Conservation (phyloP, 2,113 vertebrate genomes). For the Heptranchias perlo region DNA sequence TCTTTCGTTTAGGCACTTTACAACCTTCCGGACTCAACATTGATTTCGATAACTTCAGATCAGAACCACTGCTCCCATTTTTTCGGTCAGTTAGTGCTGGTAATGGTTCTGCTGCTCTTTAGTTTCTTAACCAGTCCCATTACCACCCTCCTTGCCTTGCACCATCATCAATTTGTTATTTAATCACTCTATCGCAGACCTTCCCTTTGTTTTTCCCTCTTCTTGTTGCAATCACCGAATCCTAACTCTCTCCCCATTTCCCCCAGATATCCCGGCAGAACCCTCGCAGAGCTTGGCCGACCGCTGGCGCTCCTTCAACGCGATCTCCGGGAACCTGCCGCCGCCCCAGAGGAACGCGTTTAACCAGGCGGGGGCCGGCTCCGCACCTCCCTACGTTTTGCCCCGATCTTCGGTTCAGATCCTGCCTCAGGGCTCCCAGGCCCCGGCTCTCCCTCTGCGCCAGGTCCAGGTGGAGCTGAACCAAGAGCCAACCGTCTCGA, state of each 20-base stretch:
- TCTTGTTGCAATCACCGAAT: background rate
- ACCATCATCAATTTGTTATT: too few relatives aligned
- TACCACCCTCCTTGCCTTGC: too few relatives aligned
- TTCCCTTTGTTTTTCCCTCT: too few relatives aligned
- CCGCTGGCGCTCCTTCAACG: constrained; percentile 35
- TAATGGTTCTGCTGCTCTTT: too few relatives aligned
- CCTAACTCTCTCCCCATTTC: background rate
- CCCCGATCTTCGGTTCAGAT: background rate
- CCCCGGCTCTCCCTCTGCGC: constrained; percentile 10
- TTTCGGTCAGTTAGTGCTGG: too few relatives aligned
- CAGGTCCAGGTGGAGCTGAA: background rate
- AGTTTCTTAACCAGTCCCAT: too few relatives aligned
- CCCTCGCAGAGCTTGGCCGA: background rate
- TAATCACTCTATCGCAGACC: too few relatives aligned
- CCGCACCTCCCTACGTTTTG: background rate
- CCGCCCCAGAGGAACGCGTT: too few relatives aligned
- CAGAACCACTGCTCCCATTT: too few relatives aligned
- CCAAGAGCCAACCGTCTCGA: constrained; percentile 31
- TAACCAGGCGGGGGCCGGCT: background rate
- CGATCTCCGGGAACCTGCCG: background rate
- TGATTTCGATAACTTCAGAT: too few relatives aligned
- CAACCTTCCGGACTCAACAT: too few relatives aligned
- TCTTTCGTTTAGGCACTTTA: too few relatives aligned
- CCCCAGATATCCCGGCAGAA: background rate
- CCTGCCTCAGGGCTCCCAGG: background rate